Conservation (phyloP, 2,888 invertebrate genomes). For the Sinhomidia bicolor region DNA sequence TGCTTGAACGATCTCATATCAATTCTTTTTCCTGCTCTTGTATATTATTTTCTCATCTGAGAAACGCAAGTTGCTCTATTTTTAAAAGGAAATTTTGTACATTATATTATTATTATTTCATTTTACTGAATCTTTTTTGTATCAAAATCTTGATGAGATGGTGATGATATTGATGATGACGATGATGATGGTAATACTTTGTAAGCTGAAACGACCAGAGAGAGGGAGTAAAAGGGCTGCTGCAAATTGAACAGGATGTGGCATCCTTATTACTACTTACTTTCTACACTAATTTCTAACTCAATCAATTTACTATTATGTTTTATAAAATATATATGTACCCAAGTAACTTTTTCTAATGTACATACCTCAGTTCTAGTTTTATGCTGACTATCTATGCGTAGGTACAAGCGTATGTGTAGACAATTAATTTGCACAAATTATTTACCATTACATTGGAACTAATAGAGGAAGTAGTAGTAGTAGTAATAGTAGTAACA, state of each 20-base stretch:
- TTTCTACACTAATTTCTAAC: conserved; percentile 19
- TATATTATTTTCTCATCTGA: conserved; percentile 4
- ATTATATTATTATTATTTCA: conserved; percentile 20
- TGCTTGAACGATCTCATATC: conserved; percentile 1
- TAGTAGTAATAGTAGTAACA: too few relatives aligned
- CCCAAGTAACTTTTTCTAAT: conserved; percentile 8
- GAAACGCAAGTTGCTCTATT: too few relatives aligned
- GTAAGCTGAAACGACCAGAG: too few relatives aligned
- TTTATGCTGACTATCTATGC: too few relatives aligned
- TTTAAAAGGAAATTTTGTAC: neutral
- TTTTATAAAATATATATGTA: neutral
- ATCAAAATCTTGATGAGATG: neutral
- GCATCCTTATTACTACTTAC: neutral
- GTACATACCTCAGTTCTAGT: too few relatives aligned
- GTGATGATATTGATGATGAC: neutral
- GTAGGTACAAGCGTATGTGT: too few relatives aligned
- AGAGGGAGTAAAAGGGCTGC: too few relatives aligned
- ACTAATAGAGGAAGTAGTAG: too few relatives aligned
- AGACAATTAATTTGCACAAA: too few relatives aligned
- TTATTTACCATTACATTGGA: too few relatives aligned
- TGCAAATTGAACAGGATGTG: neutral
- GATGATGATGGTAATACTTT: neutral
- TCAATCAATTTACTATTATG: conserved; percentile 32
- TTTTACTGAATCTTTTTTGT: neutral
- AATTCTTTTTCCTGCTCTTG: neutral